Base-by-base conservation (phyloP, 1,140 invertebrate species). In the Brachionus angularis region DNA sequence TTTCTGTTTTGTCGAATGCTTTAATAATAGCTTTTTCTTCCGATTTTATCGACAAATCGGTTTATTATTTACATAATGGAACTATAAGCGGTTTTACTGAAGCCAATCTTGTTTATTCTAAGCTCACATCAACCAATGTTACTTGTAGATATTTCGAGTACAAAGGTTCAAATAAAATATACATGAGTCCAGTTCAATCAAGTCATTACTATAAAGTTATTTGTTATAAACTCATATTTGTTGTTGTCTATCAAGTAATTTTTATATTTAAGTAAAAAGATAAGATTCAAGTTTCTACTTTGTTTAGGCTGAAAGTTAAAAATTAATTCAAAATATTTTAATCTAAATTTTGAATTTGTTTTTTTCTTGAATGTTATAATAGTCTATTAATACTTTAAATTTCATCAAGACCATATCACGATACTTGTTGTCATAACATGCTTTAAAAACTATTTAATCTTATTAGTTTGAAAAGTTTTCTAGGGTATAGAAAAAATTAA, bases 1-100 rank as follows among this genome's bases (percentile, higher is more conserved):
- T 71, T 42, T 50, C 67, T 2, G 34, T 71, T 12, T 21, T 71
- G n/a, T 23, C 67, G 27, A 71, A 55, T 90, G 95, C 89, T 53
- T 93, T 96, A 76, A 94, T 98, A 55, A 98, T 99, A 77, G 95
- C 95, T 36, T 98, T 98, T 83, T 97, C 95, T 2, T 97, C 93
- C 0, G 93, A 97, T 76, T 94, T 97, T 81, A 91, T 98, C 73
- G 94, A 95, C 12, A 86, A 89, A 50, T 76, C 96, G 46, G 88
- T 96, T 7, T 98, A 97, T 80, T 81, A 84, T 73, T 78, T 55
- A n/a, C 33, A 53, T 12, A 67, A 46, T 47, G 62, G 62, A 33
- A 33, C 27, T 7, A 47, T 67, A 10, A 29, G 29, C 10, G 62
- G 62, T 10, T 67, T 67, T 25, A 46, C 47, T 21, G 16, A 67